Conservation (phyloP, 2,888 invertebrate genomes). For the Amiota mariae region DNA sequence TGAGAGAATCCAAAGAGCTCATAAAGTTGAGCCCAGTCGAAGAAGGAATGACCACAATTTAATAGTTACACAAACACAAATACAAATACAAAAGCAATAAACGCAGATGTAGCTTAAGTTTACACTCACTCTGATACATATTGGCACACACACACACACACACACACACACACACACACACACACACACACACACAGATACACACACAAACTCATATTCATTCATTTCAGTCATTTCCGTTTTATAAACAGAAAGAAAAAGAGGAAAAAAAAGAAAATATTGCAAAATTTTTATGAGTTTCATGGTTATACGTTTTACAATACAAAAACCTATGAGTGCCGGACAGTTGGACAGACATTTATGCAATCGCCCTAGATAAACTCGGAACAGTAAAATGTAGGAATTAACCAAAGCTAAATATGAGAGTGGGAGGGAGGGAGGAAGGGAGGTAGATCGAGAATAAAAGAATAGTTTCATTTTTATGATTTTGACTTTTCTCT, state of each 20-base stretch:
- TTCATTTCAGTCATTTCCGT: neutral
- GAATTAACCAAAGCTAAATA: too few relatives aligned
- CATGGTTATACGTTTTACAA: neutral
- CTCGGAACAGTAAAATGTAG: slow-evolving; percentile 5
- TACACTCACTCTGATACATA: slow-evolving; percentile 22
- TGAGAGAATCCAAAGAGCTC: slow-evolving; percentile 29
- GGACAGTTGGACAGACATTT: neutral
- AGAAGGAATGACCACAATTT: slow-evolving; percentile 58
- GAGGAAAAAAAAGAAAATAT: slow-evolving; percentile 4
- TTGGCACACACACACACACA: too few relatives aligned
- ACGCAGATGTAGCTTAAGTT: slow-evolving; percentile 38
- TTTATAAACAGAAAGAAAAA: neutral
- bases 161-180: slow-evolving; percentile 25
- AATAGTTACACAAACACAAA: slow-evolving; percentile 50
- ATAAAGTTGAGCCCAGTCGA: slow-evolving; percentile 60
- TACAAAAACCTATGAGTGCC: neutral
- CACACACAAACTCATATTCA: slow-evolving; percentile 17
- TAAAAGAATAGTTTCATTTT: slow-evolving; percentile 21
- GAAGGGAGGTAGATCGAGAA: neutral
- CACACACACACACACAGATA: neutral
- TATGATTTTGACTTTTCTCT: slow-evolving; percentile 15
- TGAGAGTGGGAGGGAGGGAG: neutral
- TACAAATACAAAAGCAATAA: slow-evolving; percentile 45
- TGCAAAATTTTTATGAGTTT: slow-evolving; percentile 8
- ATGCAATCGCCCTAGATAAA: slow-evolving; percentile 3